phyloP scores from a whole-genome alignment of 2,113 vertebrate genomes.

The Verasper variegatus region DNA sequence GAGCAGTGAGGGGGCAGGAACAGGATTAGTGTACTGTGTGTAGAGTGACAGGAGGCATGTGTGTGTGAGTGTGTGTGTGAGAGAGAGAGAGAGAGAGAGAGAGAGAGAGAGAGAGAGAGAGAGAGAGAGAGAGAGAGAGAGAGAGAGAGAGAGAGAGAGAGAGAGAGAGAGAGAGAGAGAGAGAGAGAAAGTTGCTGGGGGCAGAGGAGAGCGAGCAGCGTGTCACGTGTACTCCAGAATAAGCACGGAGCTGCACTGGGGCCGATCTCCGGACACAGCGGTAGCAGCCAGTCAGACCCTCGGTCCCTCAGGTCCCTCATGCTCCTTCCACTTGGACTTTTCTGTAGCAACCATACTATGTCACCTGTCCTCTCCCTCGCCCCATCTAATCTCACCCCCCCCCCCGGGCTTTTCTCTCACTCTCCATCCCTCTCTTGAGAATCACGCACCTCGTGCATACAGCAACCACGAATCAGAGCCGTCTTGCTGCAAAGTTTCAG shows the following conservation, averaged over 20 bases:
- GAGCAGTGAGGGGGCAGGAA: slow-evolving; percentile 38
- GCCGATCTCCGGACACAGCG: slow-evolving; percentile 54
- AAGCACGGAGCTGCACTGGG: slow-evolving; percentile 59
- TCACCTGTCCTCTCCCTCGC: slow-evolving; percentile 57
- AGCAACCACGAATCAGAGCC: slow-evolving; percentile 8
- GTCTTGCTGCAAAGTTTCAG: slow-evolving; percentile 12
- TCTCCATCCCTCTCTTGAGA: slow-evolving; percentile 18
- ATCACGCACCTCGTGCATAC: not conserved
- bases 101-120: slow-evolving; percentile 17
- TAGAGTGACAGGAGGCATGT: slow-evolving; percentile 46
- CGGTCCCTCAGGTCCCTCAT: slow-evolving; percentile 45
- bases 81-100: slow-evolving; percentile 28
- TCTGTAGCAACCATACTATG: slow-evolving; percentile 33
- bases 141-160: slow-evolving; percentile 6
- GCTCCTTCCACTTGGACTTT: slow-evolving; percentile 55
- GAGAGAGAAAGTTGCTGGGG: slow-evolving; percentile 35
- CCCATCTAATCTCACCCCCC: slow-evolving; percentile 44
- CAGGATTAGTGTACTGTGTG: slow-evolving; percentile 51
- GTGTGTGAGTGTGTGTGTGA: slow-evolving; percentile 21
- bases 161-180: slow-evolving; percentile 21
- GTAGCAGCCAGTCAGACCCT: slow-evolving; percentile 49
- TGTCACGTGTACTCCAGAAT: slow-evolving; percentile 76
- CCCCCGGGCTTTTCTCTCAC: not conserved
- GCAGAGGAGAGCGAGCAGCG: slow-evolving; percentile 18
- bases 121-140: slow-evolving; percentile 19